Base-by-base conservation (phyloP, 1,140 invertebrate species). In the Globodera ellingtonae region DNA sequence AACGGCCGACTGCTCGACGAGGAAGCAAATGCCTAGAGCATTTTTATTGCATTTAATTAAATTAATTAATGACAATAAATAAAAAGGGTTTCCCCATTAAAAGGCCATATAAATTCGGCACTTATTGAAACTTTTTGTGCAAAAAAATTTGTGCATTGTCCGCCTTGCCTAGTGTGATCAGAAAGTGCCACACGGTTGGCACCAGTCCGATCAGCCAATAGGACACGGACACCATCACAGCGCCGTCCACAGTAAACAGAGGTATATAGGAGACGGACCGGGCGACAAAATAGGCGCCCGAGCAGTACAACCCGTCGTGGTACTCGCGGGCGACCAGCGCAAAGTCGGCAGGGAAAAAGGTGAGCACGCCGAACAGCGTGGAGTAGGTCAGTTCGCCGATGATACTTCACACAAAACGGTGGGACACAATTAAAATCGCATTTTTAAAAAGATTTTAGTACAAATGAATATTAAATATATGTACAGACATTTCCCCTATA, bases 251-350 rank as follows among this genome's bases (percentile, higher is more conserved):
- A 0, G 87, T 84, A 75, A 89, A 89, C 6, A 89, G 70, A 8
- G 87, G 87, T 8, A 89, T 73, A 72, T 89, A 88, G n/a, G 88
- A 89, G 9, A 88, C 35, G 7, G 76, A 66, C 65, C 84, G 65
- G 7, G 87, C 80, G n/a, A 89, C 44, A 72, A 82, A 89, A 67
- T 89, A 89, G 35, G 76, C 79, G 50, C 59, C 79, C 6, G 89
- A 66, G 72, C 56, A 70, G 74, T 89, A 88, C 8, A 88, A 67
- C n/a, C 88, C 86, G 73, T 88, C 87, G 74, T 89, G 87, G 79
- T 89, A 86, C 72, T 88, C 88, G n/a, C 87, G 72, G 10, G 87
- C 87, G 9, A 89, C 24, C 35, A 89, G 71, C n/a, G 86, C 75
- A 73, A 78, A 89, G 47, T 89, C 87, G 13, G 71, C 72, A 6